Evolutionary conservation across 2,113 vertebrate genomes (phyloP).

Genomic region (Arvicanthis niloticus): DNA sequence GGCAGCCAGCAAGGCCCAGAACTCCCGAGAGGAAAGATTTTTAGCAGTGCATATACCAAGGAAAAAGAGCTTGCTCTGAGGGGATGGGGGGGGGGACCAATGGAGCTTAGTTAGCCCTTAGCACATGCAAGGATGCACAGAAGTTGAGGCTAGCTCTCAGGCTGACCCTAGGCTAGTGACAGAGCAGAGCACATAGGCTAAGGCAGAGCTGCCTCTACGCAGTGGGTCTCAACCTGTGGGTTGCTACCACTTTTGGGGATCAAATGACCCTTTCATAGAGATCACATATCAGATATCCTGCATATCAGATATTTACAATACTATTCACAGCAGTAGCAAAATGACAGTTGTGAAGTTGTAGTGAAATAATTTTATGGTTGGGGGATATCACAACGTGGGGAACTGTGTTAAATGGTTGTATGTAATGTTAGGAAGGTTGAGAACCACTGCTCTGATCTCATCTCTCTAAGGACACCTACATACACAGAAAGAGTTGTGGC

Average conservation of each 20-base stretch:
- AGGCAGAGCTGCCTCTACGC: neutral
- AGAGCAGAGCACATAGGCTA: neutral
- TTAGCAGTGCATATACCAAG: neutral
- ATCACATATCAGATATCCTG: neutral
- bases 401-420: neutral
- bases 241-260: neutral
- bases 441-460: too few species aligned
- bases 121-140: rapidly evolving
- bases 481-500: neutral
- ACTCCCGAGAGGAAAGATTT: neutral
- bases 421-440: neutral
- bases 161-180: neutral
- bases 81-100: neutral
- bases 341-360: neutral
- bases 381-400: neutral
- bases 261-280: neutral
- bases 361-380: neutral
- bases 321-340: neutral
- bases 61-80: neutral
- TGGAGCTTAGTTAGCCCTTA: neutral
- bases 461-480: neutral
- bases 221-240: neutral
- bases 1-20: neutral
- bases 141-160: neutral
- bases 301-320: neutral